Base-by-base conservation (phyloP, 2,888 invertebrate genomes). In the Electrophaes corylata region DNA sequence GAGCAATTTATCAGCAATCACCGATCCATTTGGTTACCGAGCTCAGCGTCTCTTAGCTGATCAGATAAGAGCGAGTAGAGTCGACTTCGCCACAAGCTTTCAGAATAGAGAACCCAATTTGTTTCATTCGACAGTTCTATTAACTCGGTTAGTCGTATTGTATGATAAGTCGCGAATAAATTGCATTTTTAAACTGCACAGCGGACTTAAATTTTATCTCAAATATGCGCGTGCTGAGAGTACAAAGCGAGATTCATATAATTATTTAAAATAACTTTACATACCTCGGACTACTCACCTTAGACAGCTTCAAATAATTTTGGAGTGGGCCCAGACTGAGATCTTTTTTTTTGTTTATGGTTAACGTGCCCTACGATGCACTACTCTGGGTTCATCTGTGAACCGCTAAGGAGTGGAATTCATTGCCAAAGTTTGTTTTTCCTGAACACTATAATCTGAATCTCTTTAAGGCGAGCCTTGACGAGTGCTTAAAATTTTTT, bases 181-280 rank as follows among this genome's bases (percentile, higher is more conserved):
- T 57, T 52, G 57, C 52, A 57, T 48, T 52, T 57, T 57, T 48
- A 52, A 44, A 57, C 44, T 29, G 51, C 37, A 57, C 40, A 26
- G 51, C 43, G 35, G 37, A n/a, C 3, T 47, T 43, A 39, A 20
- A 52, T 57, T 47, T 20, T 35, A 47, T 46, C 51, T 26, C 10
- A 35, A 49, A 23, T 4, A 10, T 4, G 37, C 37, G n/a, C 49
- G 48, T 35, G 47, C 18, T 20, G 1, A 18, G 29, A 14, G 23
- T 43, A n/a, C 39, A 19, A 16, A 14, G 6, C 6, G 4, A 29
- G 29, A 29, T 16, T 29, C 26, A 16, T 44, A n/a, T n/a, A n/a
- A n/a, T n/a, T n/a, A 44, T 29, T 29, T 14, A 26, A 29, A 11
- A 5, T 16, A 16, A 12, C 12, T 35, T 31, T n/a, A 12, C n/a